Conservation (phyloP, 2,113 vertebrate species). For the Sturnira hondurensis region DNA sequence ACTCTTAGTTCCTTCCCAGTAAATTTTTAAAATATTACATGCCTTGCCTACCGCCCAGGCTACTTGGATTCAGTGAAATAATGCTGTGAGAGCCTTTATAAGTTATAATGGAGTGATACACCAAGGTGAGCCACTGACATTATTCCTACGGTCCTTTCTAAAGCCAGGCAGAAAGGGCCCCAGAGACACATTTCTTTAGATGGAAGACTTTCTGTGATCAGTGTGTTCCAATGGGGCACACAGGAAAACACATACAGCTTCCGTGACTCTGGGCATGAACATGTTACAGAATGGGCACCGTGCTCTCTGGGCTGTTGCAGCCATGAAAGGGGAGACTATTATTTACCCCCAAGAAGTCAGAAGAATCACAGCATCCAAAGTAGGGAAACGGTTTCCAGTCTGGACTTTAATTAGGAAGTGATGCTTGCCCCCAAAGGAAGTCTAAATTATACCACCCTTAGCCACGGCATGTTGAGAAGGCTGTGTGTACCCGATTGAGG, state of each 20-base stretch:
- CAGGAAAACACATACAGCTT: background rate
- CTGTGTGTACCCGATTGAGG: background rate
- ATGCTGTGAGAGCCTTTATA: background rate
- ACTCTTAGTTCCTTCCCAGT: background rate
- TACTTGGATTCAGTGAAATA: background rate
- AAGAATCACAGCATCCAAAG: background rate
- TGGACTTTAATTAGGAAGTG: slow-evolving; percentile 3
- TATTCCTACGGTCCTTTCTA: background rate
- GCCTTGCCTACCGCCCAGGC: background rate
- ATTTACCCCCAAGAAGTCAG: background rate
- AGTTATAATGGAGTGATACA: background rate
- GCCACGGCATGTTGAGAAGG: background rate
- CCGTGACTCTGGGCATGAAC: background rate
- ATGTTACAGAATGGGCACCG: background rate
- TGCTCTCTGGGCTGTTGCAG: background rate
- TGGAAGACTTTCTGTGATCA: background rate
- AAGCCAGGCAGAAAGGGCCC: background rate
- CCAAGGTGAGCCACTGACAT: background rate
- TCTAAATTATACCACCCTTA: background rate
- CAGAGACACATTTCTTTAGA: background rate
- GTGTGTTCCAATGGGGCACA: background rate
- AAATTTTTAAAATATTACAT: background rate
- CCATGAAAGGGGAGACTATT: background rate
- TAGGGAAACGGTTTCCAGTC: background rate
- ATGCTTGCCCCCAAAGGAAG: background rate